Percentiles rank a stretch among this genome's conserved stretches.
These are phyloP conservation scores for Blera fallax DNA, from an alignment of 2,888 invertebrate genomes.

Conservation along the genomic window DNA sequence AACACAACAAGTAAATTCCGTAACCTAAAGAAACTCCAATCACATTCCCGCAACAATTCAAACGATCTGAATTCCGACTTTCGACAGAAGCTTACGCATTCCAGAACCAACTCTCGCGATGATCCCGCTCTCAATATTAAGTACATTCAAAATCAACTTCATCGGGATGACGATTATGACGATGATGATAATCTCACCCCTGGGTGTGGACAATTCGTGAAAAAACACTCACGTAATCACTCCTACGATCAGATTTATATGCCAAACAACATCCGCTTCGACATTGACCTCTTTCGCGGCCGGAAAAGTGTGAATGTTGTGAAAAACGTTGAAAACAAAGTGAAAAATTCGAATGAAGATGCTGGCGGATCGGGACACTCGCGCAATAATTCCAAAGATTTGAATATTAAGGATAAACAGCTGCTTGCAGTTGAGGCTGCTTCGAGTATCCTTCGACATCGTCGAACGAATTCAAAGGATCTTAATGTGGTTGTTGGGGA, in stretches of 20 bases:
- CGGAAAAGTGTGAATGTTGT: conserved; percentile 80
- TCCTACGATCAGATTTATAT: conserved; percentile 82
- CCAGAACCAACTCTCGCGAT: conserved; percentile 79
- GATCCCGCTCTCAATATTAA: conserved; percentile 80
- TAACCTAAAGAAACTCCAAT: conserved; percentile 79
- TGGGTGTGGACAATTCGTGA: conserved; percentile 80
- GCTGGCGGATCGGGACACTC: conserved; percentile 81
- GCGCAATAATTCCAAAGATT: conserved; percentile 83
- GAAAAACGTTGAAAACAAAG: conserved; percentile 79
- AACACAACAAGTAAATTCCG: conserved; percentile 76
- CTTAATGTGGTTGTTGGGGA: conserved; percentile 76
- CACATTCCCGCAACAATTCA: conserved; percentile 82
- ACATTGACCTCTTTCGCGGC: conserved; percentile 80
- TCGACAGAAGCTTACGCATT: conserved; percentile 77
- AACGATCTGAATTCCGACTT: conserved; percentile 80
- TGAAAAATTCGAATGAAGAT: conserved; percentile 80
- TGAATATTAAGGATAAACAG: conserved; percentile 75
- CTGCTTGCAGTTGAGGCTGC: conserved; percentile 75
- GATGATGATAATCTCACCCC: conserved; percentile 80
- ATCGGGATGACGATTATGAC: conserved; percentile 77
- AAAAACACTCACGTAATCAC: conserved; percentile 81
- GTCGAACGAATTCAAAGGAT: conserved; percentile 85
- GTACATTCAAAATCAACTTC: conserved; percentile 81
- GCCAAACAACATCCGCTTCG: conserved; percentile 81
- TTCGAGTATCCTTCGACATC: conserved; percentile 83